Evolutionary conservation across 2,797 vertebrate genomes (phyloP).

Genomic region (Balearica regulorum): DNA sequence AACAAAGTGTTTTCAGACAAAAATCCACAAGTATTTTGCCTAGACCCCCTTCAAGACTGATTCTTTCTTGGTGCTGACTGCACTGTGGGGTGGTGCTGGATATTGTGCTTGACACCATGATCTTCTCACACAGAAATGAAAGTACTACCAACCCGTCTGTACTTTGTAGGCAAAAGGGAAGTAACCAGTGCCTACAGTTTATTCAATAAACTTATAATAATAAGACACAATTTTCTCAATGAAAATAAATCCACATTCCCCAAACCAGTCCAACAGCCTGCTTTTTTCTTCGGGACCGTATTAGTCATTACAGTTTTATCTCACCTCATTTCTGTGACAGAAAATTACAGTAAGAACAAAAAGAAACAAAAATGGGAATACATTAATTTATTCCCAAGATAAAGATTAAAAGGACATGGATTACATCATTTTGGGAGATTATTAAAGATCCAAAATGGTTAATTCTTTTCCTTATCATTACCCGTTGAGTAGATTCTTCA

Average conservation of each 20-base stretch:
- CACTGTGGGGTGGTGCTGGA: not conserved
- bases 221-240: not conserved
- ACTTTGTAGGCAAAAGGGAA: not conserved
- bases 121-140: not conserved
- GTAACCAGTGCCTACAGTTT: not conserved
- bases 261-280: not conserved
- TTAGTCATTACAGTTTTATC: not conserved
- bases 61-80: not conserved
- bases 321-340: not conserved
- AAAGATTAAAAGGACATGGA: not conserved
- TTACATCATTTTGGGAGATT: constrained; percentile 13
- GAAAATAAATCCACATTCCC: not conserved
- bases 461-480: constrained; percentile 19
- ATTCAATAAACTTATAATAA: not conserved
- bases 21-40: not conserved
- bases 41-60: not conserved
- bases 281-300: not conserved
- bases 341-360: not conserved
- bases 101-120: not conserved
- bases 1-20: not conserved
- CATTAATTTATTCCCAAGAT: not conserved
- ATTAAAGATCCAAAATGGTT: constrained; percentile 8
- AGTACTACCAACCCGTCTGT: not conserved
- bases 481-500: not conserved
- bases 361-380: not conserved